Percentiles rank a stretch among this genome's conserved stretches.
These are phyloP conservation scores for Caenorhabditis sp. DNA, from an alignment of 2,888 invertebrate species.

Conservation along the genomic window DNA sequence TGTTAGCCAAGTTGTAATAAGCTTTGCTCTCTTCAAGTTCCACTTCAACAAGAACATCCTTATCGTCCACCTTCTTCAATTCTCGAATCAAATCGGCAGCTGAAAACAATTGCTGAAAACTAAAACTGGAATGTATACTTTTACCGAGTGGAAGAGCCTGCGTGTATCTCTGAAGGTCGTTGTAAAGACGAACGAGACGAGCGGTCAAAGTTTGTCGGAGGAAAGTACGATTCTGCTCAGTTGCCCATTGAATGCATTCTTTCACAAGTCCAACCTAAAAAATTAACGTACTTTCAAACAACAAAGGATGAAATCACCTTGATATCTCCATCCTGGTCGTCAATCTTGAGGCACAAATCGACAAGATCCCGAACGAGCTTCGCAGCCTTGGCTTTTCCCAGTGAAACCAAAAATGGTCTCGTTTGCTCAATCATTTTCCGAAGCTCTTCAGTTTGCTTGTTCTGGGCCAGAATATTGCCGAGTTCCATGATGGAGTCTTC, in stretches of 20 bases:
- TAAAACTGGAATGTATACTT: not conserved
- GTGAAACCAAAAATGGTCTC: constrained; percentile 94
- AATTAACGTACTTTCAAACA: not conserved
- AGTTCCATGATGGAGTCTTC: constrained; percentile 95
- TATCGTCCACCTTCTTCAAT: constrained; percentile 98
- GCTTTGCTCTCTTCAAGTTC: constrained; percentile 98
- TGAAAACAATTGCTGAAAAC: constrained; percentile 46
- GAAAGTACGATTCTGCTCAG: constrained; percentile 97
- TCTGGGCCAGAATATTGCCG: constrained; percentile 93
- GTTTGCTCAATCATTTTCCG: constrained; percentile 85
- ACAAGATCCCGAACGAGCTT: constrained; percentile 97
- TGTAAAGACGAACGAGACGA: constrained; percentile 93
- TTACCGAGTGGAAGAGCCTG: constrained; percentile 84
- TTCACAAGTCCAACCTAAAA: constrained; percentile 85
- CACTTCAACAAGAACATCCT: constrained; percentile 98
- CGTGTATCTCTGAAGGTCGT: constrained; percentile 84
- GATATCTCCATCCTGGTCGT: constrained; percentile 92
- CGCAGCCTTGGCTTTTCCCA: constrained; percentile 99
- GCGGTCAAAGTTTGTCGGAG: constrained; percentile 96
- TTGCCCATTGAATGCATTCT: constrained; percentile 99
- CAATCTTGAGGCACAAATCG: constrained; percentile 97
- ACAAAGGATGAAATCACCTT: constrained; percentile 68
- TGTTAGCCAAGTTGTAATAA: constrained; percentile 96
- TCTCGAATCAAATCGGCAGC: constrained; percentile 90
- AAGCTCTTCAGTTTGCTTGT: constrained; percentile 84